Conservation (phyloP, 2,113 vertebrate species). For the Erythrocercus mccallii region DNA sequence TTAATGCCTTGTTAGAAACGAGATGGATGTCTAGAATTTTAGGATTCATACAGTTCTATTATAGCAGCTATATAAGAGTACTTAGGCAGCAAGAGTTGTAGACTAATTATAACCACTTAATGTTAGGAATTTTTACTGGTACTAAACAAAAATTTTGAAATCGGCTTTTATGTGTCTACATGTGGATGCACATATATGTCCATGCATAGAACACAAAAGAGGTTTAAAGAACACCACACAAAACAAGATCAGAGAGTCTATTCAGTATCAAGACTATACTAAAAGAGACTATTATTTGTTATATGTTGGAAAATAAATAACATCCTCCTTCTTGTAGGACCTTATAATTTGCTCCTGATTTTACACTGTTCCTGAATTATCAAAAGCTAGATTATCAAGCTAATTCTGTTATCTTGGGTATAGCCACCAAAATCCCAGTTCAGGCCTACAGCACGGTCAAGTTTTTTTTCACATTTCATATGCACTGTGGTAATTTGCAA, state of each 20-base stretch:
- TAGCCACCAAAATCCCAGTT: background rate
- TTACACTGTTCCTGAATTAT: background rate
- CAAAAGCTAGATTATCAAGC: background rate
- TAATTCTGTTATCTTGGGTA: background rate
- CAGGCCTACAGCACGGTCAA: accelerated
- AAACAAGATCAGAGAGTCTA: background rate
- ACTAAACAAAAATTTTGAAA: background rate
- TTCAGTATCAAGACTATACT: background rate
- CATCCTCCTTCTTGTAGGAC: background rate
- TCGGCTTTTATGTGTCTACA: accelerated
- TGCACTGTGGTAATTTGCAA: background rate
- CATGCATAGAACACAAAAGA: background rate
- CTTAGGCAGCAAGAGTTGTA: background rate
- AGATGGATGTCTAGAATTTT: background rate
- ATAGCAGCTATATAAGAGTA: background rate
- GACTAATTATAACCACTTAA: background rate
- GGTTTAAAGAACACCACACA: background rate
- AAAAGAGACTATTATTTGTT: background rate
- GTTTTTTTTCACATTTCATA: background rate
- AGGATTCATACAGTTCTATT: background rate
- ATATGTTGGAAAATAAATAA: background rate
- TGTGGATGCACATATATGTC: background rate
- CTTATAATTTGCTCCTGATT: background rate
- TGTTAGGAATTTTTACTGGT: background rate
- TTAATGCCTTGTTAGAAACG: background rate